Percentiles rank a stretch among this genome's conserved stretches.
These are phyloP conservation scores for Hyperoplus lanceolatus DNA, from an alignment of 2,797 vertebrate species.

Conservation along the genomic window DNA sequence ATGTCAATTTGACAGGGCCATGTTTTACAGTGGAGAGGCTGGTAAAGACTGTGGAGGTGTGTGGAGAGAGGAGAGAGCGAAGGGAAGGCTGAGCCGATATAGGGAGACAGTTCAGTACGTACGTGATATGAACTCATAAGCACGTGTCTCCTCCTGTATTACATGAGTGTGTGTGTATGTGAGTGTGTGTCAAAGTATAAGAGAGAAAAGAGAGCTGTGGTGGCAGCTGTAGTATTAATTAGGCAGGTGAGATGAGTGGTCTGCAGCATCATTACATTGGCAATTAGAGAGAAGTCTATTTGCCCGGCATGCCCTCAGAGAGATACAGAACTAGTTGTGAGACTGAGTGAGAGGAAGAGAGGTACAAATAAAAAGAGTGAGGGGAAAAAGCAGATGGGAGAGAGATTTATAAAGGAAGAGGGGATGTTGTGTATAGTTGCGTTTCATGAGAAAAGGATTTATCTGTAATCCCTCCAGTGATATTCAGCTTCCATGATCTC, in stretches of 20 bases:
- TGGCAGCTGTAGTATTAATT: constrained; percentile 70
- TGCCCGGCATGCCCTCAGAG: constrained; percentile 40
- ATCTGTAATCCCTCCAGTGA: constrained; percentile 61
- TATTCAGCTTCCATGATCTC: constrained; percentile 62
- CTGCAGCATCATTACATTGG: constrained; percentile 65
- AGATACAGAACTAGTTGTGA: constrained; percentile 18
- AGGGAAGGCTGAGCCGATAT: background rate
- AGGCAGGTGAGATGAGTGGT: constrained; percentile 75
- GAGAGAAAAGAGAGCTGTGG: constrained; percentile 27
- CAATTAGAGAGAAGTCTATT: constrained; percentile 66
- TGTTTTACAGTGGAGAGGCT: constrained; percentile 45
- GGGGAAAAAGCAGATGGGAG: constrained; percentile 54
- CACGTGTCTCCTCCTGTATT: background rate
- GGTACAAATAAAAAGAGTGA: constrained; percentile 21
- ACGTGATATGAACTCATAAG: constrained; percentile 23
- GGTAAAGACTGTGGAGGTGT: background rate
- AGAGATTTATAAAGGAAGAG: constrained; percentile 42
- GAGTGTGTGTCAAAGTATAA: background rate
- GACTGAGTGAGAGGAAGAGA: background rate
- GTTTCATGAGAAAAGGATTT: constrained; percentile 63
- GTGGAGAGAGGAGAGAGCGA: background rate
- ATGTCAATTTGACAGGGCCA: constrained; percentile 38
- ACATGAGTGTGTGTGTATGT: background rate
- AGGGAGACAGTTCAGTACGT: constrained; percentile 1
- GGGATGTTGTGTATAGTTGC: constrained; percentile 37